phyloP scores from a whole-genome alignment of 2,113 vertebrate species.

The Leptobrachium ailaonicum region DNA sequence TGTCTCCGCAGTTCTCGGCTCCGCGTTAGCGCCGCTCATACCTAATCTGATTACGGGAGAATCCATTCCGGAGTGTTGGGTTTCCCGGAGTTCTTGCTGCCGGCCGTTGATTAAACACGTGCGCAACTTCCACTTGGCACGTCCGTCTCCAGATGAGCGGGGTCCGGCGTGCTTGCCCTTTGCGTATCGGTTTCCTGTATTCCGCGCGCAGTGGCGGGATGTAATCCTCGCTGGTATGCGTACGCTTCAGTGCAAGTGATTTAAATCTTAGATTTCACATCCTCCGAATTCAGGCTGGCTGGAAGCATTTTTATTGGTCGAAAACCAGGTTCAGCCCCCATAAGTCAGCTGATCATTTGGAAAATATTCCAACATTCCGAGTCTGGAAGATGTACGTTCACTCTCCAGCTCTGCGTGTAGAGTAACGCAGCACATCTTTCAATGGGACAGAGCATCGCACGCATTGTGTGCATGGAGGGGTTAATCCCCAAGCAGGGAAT shows the following conservation, averaged over 20 bases:
- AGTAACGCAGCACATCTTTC: too few relatives aligned
- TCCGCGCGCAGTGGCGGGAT: background rate
- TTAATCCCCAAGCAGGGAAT: too few relatives aligned
- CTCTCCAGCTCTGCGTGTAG: too few relatives aligned
- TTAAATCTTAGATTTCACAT: conserved; percentile 12
- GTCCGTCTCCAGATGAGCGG: too few relatives aligned
- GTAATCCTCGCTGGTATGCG: background rate
- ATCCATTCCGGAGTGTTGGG: too few relatives aligned
- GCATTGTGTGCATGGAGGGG: too few relatives aligned
- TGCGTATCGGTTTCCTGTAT: background rate
- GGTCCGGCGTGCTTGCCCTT: too few relatives aligned
- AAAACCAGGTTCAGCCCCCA: background rate
- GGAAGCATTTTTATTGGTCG: background rate
- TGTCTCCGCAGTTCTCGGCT: too few relatives aligned
- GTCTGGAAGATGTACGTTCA: background rate
- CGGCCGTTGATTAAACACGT: background rate
- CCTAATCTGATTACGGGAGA: too few relatives aligned
- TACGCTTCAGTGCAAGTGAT: background rate
- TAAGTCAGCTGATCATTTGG: background rate
- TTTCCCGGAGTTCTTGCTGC: background rate
- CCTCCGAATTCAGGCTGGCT: background rate
- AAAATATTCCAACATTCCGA: conserved; percentile 25
- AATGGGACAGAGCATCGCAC: too few relatives aligned
- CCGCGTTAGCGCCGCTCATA: too few relatives aligned
- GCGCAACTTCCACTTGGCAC: background rate